Evolutionary conservation across 2,888 invertebrate genomes (phyloP).

Genomic region (Trichogramma evanescens): DNA sequence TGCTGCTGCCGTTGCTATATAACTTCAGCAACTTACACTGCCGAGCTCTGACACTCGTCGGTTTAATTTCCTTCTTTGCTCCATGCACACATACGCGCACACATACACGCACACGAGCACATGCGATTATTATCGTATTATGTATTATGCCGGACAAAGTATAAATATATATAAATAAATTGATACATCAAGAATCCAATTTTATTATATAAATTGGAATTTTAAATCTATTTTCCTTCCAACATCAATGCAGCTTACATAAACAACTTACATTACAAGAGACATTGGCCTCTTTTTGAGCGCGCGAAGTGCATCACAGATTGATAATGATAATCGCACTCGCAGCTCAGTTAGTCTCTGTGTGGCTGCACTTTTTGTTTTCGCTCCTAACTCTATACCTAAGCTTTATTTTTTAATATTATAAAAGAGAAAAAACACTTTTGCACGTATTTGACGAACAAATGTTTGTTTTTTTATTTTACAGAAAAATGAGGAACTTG

Average conservation of each 20-base stretch:
- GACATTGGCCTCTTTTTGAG: too few species aligned
- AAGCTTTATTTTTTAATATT: too few species aligned
- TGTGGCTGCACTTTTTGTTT: neutral
- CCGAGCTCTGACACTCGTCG: neutral
- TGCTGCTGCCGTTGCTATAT: neutral
- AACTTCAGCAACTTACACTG: neutral
- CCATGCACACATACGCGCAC: neutral
- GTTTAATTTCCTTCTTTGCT: neutral
- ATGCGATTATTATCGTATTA: neutral
- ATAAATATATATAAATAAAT: neutral
- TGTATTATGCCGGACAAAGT: neutral
- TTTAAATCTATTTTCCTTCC: too few species aligned
- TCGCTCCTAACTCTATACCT: neutral
- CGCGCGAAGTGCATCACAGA: neutral
- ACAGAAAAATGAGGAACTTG: slow-evolving; percentile 44
- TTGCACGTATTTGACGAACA: neutral
- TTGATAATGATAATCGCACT: neutral
- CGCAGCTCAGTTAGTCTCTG: neutral
- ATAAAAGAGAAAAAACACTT: neutral
- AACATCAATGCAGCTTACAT: too few species aligned
- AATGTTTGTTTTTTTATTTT: slow-evolving; percentile 6
- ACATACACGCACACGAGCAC: too few species aligned
- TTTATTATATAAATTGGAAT: too few species aligned
- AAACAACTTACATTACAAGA: too few species aligned
- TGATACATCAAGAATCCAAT: too few species aligned